Percentiles rank a stretch among this genome's conserved stretches.
These are phyloP conservation scores for Paradisaea rubra DNA, from an alignment of 2,113 vertebrate genomes.

Conservation along the genomic window DNA sequence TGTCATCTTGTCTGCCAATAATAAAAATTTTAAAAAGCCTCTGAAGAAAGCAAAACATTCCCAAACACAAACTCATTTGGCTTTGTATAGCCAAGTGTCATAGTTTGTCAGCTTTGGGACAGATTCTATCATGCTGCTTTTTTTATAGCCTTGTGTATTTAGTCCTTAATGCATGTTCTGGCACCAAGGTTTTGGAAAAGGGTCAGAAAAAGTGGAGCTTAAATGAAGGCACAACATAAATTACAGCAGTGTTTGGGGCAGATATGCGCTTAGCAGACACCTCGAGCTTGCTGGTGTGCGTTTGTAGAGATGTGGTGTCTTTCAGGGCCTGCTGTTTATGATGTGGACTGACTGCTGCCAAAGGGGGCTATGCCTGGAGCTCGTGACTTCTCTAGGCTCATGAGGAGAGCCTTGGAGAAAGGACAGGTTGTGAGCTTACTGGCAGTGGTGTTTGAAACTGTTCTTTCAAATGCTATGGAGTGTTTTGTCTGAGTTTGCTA, in stretches of 20 bases:
- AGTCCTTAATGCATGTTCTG: not conserved
- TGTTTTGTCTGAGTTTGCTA: not conserved
- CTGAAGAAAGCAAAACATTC: not conserved
- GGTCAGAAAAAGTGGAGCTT: not conserved
- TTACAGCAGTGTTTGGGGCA: not conserved
- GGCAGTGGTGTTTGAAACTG: not conserved
- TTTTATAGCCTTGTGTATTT: not conserved
- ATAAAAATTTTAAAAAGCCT: not conserved
- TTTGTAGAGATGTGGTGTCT: not conserved
- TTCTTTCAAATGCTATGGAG: not conserved
- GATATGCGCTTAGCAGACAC: not conserved
- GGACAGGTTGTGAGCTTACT: not conserved
- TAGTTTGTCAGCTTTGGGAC: not conserved
- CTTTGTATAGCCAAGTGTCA: not conserved
- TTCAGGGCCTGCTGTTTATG: rapidly evolving
- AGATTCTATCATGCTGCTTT: not conserved
- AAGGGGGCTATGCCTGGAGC: not conserved
- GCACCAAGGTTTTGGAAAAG: not conserved
- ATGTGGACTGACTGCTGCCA: not conserved
- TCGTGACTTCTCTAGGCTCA: not conserved
- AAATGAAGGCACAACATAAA: not conserved
- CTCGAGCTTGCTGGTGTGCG: not conserved
- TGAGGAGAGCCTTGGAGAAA: not conserved
- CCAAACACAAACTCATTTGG: not conserved
- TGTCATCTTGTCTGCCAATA: not conserved